phyloP scores from a whole-genome alignment of 1,140 invertebrate genomes.

The Danaus melanippus region DNA sequence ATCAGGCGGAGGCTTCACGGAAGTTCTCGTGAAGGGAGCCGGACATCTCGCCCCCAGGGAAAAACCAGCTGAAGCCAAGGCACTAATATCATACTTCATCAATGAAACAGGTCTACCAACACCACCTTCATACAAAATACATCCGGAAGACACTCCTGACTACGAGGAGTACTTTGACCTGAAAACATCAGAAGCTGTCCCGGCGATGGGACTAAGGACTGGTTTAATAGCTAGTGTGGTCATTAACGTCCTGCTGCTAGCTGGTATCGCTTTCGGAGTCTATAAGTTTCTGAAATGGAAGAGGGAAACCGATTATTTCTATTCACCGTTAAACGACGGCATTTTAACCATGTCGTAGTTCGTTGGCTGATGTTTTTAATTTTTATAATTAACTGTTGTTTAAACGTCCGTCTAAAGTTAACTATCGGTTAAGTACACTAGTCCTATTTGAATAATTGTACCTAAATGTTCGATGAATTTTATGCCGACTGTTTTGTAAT shows the following conservation, averaged over 20 bases:
- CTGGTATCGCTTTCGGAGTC: constrained; percentile 22
- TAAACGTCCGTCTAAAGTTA: no score
- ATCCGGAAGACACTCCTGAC: constrained; percentile 15
- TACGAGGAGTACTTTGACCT: constrained; percentile 19
- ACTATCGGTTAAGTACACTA: no score
- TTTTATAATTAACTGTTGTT: no score
- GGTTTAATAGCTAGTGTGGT: constrained; percentile 34
- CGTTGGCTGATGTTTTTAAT: no score
- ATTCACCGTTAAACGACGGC: constrained; percentile 28
- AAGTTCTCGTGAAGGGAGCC: constrained; percentile 82
- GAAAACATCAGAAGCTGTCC: neutral
- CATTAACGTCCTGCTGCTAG: constrained; percentile 34
- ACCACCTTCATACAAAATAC: constrained; percentile 20
- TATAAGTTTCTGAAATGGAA: constrained; percentile 30
- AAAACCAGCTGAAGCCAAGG: constrained; percentile 80
- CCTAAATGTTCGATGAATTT: no score
- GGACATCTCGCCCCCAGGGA: constrained; percentile 88
- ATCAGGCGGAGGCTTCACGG: constrained; percentile 79
- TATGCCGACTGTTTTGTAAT: no score
- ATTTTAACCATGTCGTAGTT: constrained; percentile 27
- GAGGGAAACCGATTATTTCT: constrained; percentile 24
- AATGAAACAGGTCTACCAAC: constrained; percentile 12
- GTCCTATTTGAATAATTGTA: no score
- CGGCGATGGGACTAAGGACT: constrained; percentile 8
- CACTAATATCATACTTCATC: constrained; percentile 83